Percentiles rank a stretch among this genome's conserved stretches.
Conservation (phyloP, 2,797 vertebrate species). For the Sebastolobus alascanus region DNA sequence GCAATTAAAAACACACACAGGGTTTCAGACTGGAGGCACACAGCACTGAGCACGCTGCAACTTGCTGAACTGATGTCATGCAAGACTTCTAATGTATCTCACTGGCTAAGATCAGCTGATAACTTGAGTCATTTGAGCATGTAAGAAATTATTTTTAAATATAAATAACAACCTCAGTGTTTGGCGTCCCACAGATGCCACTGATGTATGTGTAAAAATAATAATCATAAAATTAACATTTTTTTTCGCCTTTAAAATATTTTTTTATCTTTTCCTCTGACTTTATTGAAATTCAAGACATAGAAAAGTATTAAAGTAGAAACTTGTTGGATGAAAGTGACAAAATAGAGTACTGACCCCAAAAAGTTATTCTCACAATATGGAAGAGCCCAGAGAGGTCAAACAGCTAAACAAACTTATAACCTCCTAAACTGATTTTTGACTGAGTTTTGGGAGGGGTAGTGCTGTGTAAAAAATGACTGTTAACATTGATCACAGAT, state of each 20-base stretch:
- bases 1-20: conserved; percentile 11
- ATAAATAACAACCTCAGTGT: background rate
- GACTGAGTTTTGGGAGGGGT: background rate
- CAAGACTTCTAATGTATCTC: no score
- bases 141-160: background rate
- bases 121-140: background rate
- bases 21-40: background rate
- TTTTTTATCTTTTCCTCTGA: background rate
- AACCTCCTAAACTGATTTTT: background rate
- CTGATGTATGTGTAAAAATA: no score
- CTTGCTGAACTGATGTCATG: background rate
- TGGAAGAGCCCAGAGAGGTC: background rate
- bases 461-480: background rate
- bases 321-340: background rate
- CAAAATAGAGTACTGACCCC: background rate
- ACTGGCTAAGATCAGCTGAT: background rate
- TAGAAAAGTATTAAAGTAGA: background rate
- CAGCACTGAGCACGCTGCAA: background rate
- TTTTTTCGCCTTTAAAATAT: background rate
- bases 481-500: background rate
- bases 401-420: background rate
- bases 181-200: background rate
- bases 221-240: background rate
- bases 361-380: no score
- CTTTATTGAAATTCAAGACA: background rate